phyloP scores from a whole-genome alignment of 2,888 invertebrate genomes.

The Eugnorisma glareosa region DNA sequence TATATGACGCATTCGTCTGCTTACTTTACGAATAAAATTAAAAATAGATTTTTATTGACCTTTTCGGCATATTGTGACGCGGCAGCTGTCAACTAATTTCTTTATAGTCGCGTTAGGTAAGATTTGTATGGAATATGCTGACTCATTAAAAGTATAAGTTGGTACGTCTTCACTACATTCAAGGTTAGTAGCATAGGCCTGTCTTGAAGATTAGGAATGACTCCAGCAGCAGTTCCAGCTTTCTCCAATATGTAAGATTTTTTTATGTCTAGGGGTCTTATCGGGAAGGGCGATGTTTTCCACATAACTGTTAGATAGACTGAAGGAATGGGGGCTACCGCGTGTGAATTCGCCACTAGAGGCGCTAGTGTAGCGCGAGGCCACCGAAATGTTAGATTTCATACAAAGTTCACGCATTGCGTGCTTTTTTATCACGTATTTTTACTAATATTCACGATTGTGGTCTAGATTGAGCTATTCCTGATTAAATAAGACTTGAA shows the following conservation, averaged over 20 bases:
- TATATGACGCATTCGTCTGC: neutral
- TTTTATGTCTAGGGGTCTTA: neutral
- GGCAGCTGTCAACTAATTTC: slow-evolving; percentile 42
- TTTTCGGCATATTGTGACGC: slow-evolving; percentile 45
- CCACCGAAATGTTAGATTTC: too few species aligned
- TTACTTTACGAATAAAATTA: neutral
- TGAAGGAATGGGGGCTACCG: too few species aligned
- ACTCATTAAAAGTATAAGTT: slow-evolving; percentile 38
- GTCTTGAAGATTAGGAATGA: slow-evolving; percentile 9
- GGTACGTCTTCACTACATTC: slow-evolving; percentile 20
- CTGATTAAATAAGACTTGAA: too few species aligned
- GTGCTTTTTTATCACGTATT: too few species aligned
- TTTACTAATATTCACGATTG: too few species aligned
- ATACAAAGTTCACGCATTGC: too few species aligned
- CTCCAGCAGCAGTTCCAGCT: slow-evolving; percentile 9
- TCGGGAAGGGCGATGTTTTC: neutral
- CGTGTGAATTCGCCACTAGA: too few species aligned
- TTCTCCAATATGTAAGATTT: slow-evolving; percentile 1
- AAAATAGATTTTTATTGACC: slow-evolving; percentile 43
- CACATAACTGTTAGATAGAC: neutral
- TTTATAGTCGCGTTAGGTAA: slow-evolving; percentile 43
- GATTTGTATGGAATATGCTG: slow-evolving; percentile 52
- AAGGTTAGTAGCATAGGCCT: slow-evolving; percentile 49
- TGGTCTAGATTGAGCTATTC: too few species aligned
- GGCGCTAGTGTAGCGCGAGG: too few species aligned